Percentiles rank a stretch among this genome's conserved stretches.
Evolutionary conservation across 92 coral and sea anemone genomes (phyloP).

Genomic region (Epizoanthus rinbou): DNA sequence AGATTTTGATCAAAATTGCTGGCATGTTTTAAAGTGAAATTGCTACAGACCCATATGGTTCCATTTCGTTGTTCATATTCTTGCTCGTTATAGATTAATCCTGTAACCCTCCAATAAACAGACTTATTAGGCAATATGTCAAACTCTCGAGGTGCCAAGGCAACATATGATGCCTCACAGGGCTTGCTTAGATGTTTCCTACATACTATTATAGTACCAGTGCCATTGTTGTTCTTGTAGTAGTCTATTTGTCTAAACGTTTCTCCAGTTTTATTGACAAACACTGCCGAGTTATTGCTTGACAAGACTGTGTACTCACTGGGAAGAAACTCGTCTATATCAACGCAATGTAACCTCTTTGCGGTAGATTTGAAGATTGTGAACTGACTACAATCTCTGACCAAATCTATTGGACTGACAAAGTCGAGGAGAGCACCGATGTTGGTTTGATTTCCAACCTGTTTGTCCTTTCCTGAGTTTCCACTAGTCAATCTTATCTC

Average conservation of each 20-base stretch:
- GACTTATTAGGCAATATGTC: neutral
- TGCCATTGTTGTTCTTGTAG: neutral
- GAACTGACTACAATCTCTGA: neutral
- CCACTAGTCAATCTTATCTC: neutral
- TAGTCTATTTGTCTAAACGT: neutral
- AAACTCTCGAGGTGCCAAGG: neutral
- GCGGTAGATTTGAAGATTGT: conserved; percentile 5
- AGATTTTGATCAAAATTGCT: neutral
- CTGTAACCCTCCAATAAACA: conserved; percentile 8
- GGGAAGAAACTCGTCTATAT: neutral
- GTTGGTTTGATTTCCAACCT: neutral
- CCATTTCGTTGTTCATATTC: neutral
- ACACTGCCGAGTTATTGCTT: neutral
- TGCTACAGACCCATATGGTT: neutral
- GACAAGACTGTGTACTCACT: neutral
- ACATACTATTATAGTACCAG: neutral
- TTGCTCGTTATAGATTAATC: neutral
- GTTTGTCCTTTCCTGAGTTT: neutral
- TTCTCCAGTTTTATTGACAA: conserved; percentile 11
- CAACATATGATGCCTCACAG: neutral
- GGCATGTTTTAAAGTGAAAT: neutral
- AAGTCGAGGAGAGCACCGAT: neutral
- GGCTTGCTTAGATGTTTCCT: neutral
- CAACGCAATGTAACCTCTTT: neutral
- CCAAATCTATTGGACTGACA: neutral